A percentile compares a stretch with the other conserved stretches of the same genome.
phyloP scores from a whole-genome alignment of 2,888 invertebrate genomes.

The Cistogaster globosa region DNA sequence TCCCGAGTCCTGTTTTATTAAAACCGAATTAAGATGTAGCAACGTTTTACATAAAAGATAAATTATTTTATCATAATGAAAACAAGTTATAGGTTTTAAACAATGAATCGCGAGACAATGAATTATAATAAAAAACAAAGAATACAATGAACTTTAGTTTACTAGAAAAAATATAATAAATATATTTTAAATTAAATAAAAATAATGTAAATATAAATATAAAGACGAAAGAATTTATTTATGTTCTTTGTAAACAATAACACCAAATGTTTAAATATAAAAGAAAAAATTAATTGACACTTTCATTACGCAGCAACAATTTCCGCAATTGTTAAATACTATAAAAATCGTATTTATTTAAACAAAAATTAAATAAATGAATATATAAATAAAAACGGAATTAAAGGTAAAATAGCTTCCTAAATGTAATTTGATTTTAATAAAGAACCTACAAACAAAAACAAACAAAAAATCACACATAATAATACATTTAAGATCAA shows the following conservation, averaged over 20 bases:
- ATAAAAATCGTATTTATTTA: constrained; percentile 1
- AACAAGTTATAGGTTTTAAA: not conserved
- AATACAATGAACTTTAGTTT: constrained; percentile 54
- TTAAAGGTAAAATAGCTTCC: constrained; percentile 57
- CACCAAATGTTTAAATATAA: constrained; percentile 25
- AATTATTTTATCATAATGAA: no score
- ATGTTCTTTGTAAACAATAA: constrained; percentile 19
- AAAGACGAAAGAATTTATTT: not conserved
- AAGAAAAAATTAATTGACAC: constrained; percentile 18
- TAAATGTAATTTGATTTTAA: constrained; percentile 32
- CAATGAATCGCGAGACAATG: constrained; percentile 7
- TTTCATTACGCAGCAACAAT: constrained; percentile 27
- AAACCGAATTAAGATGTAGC: no score
- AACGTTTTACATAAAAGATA: no score
- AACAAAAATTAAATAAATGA: not conserved
- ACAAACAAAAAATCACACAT: not conserved
- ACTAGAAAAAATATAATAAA: constrained; percentile 3
- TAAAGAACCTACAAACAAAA: constrained; percentile 16
- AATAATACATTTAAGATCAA: not conserved
- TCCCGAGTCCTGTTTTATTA: no score
- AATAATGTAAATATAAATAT: not conserved
- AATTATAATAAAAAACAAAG: constrained; percentile 43
- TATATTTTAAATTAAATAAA: constrained; percentile 19
- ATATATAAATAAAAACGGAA: constrained; percentile 28
- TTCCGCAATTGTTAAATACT: constrained; percentile 56